Percentiles rank a stretch among this genome's conserved stretches.
Conservation (phyloP, 64 coral and sea anemone species). For the Pocillopora verrucosa region DNA sequence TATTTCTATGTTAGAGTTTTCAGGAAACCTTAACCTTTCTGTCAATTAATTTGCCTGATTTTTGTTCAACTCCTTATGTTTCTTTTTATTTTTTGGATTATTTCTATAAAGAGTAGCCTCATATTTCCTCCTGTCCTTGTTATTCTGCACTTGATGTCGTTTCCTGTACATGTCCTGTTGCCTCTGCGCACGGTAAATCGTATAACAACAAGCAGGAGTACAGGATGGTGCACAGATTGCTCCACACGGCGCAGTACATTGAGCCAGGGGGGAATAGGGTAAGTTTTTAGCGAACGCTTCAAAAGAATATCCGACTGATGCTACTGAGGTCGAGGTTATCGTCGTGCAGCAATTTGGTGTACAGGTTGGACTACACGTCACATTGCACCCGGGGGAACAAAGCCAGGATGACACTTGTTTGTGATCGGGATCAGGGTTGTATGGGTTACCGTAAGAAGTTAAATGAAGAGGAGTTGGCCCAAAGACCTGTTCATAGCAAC, state of each 20-base stretch:
- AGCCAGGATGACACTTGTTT: not conserved
- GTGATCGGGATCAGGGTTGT: not conserved
- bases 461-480: not conserved
- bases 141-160: not conserved
- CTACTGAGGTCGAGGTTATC: not conserved
- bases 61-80: no score
- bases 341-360: not conserved
- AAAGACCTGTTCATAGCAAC: not conserved
- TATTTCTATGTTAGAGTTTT: no score
- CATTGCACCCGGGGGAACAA: not conserved
- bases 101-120: not conserved
- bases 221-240: not conserved
- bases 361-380: not conserved
- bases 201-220: constrained; percentile 3
- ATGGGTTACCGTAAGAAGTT: not conserved
- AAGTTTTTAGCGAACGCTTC: not conserved
- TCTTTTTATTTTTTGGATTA: no score
- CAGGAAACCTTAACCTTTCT: no score
- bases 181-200: not conserved
- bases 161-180: not conserved
- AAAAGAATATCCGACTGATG: not conserved
- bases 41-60: no score
- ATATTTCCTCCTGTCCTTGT: not conserved
- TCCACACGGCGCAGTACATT: not conserved
- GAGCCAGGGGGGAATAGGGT: not conserved